Evolutionary conservation across 2,113 vertebrate species (phyloP).

Genomic region (Motacilla alba): DNA sequence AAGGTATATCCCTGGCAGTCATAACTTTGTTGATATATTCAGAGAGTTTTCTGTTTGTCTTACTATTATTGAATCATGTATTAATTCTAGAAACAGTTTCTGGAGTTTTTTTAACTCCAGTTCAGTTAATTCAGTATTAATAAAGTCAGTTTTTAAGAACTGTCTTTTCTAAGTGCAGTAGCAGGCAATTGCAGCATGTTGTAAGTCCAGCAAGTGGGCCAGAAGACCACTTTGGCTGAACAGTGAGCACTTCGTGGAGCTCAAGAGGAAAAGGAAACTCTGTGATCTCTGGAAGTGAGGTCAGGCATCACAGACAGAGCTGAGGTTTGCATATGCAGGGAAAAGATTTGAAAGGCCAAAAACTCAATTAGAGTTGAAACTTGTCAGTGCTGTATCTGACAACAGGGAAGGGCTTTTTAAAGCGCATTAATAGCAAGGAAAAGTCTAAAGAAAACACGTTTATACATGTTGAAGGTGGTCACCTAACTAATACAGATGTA

Average conservation of each 20-base stretch:
- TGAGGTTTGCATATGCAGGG: background rate
- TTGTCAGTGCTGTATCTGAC: background rate
- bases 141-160: background rate
- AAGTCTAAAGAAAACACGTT: background rate
- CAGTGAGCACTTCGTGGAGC: accelerated
- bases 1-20: background rate
- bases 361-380: background rate
- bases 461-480: background rate
- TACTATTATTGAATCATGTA: background rate
- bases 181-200: background rate
- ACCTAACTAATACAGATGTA: background rate
- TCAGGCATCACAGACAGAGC: background rate
- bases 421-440: background rate
- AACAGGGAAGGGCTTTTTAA: background rate
- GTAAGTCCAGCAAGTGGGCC: background rate
- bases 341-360: background rate
- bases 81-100: background rate
- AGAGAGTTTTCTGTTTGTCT: background rate
- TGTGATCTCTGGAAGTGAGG: accelerated
- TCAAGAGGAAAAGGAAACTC: background rate
- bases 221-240: background rate
- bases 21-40: background rate
- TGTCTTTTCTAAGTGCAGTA: background rate
- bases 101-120: background rate
- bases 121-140: background rate